These are phyloP conservation scores for Tadarida brasiliensis DNA, from an alignment of 2,797 vertebrate genomes.

Conservation along the genomic window DNA sequence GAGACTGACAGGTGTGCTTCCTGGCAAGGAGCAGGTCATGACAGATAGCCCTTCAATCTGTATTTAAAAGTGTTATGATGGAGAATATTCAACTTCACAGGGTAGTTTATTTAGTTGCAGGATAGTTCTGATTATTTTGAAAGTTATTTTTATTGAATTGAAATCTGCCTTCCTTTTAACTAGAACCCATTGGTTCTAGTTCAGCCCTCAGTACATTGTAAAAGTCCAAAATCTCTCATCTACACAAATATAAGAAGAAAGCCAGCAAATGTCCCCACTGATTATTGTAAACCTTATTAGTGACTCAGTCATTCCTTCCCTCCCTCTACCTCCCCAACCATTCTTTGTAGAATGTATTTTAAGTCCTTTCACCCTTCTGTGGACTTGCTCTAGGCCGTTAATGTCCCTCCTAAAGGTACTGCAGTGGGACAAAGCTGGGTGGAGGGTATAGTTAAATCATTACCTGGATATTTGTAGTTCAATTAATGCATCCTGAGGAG, in stretches of 20 bases:
- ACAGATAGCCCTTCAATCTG: not conserved
- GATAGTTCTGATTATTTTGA: not conserved
- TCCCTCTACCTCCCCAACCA: not conserved
- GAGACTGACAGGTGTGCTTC: not conserved
- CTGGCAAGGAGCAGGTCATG: not conserved
- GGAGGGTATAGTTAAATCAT: not conserved
- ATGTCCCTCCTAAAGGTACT: too few species aligned
- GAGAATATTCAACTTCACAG: not conserved
- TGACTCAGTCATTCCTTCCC: not conserved
- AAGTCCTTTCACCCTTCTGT: not conserved
- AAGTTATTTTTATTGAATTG: slow-evolving; percentile 11
- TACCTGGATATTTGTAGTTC: not conserved
- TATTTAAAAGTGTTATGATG: not conserved
- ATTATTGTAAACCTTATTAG: not conserved
- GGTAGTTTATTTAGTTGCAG: not conserved
- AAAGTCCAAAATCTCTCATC: not conserved
- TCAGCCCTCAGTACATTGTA: not conserved
- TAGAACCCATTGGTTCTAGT: not conserved
- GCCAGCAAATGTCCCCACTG: not conserved
- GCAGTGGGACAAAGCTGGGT: not conserved
- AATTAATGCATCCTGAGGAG: not conserved
- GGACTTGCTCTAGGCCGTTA: not conserved
- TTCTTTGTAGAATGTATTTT: not conserved
- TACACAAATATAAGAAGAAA: not conserved
- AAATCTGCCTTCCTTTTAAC: not conserved